phyloP scores from a whole-genome alignment of 2,113 vertebrate species.

The Melanerpes formicivorus region DNA sequence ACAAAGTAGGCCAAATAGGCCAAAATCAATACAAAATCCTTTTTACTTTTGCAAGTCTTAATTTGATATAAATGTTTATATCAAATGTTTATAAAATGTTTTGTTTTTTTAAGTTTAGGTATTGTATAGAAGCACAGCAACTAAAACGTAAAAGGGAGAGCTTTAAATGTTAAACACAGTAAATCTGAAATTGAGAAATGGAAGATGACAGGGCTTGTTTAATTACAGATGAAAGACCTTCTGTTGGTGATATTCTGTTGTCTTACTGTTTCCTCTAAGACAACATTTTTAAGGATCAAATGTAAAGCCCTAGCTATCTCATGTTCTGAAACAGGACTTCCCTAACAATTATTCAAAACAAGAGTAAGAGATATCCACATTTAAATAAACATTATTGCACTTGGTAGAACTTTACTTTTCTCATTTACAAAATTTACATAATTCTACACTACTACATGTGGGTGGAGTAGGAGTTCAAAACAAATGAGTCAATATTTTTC shows the following conservation, averaged over 20 bases:
- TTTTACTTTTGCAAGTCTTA: not conserved
- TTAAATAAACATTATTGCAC: slow-evolving; percentile 14
- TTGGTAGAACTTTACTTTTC: slow-evolving; percentile 61
- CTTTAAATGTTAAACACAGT: not conserved
- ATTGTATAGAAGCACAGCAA: not conserved
- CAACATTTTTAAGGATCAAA: not conserved
- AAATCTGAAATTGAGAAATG: not conserved
- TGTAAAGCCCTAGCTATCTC: not conserved
- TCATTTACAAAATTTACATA: slow-evolving; percentile 66
- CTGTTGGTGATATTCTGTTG: not conserved
- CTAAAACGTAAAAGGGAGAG: not conserved
- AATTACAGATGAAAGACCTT: not conserved
- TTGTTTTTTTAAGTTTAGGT: not conserved
- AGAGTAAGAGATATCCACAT: not conserved
- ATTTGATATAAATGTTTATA: not conserved
- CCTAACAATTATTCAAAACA: not conserved
- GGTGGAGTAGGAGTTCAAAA: slow-evolving; percentile 71
- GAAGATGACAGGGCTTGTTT: not conserved
- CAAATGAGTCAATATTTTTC: slow-evolving; percentile 73
- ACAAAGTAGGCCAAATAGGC: not conserved
- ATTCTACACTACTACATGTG: slow-evolving; percentile 62
- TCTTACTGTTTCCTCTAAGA: not conserved
- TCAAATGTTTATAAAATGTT: not conserved
- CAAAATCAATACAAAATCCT: not conserved
- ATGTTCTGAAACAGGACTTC: not conserved